Evolutionary conservation across 2,888 invertebrate genomes (phyloP).

Genomic region (Thymelicus sylvestris): DNA sequence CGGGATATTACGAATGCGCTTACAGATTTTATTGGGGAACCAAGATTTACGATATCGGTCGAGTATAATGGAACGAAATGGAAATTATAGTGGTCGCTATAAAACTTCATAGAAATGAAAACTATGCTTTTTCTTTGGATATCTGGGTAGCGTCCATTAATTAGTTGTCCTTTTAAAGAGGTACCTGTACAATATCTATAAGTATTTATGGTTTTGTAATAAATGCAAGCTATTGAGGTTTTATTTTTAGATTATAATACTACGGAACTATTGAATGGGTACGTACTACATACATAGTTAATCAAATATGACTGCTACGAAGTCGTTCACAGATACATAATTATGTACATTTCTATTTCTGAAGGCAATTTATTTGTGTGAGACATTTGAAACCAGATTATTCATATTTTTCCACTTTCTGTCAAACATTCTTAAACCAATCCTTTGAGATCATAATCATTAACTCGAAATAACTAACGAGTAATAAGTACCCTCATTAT

Average conservation of each 20-base stretch:
- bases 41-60: constrained; percentile 30
- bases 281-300: no score
- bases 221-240: no score
- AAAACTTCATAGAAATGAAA: constrained; percentile 18
- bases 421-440: background rate
- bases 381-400: background rate
- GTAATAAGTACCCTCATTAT: constrained; percentile 21
- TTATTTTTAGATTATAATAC: no score
- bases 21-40: constrained; percentile 39
- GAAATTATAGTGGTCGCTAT: constrained; percentile 22
- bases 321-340: no score
- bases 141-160: constrained; percentile 7
- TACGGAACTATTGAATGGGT: no score
- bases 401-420: background rate
- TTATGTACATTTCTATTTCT: no score
- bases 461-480: constrained; percentile 1
- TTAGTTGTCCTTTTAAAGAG: background rate
- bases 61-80: constrained; percentile 36
- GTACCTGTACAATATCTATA: background rate
- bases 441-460: background rate
- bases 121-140: constrained; percentile 16
- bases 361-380: no score
- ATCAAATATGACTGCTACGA: no score
- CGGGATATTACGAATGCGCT: constrained; percentile 49
- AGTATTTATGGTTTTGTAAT: no score